Base-by-base conservation (phyloP, 2,113 vertebrate genomes). In the Megalops atlanticus region DNA sequence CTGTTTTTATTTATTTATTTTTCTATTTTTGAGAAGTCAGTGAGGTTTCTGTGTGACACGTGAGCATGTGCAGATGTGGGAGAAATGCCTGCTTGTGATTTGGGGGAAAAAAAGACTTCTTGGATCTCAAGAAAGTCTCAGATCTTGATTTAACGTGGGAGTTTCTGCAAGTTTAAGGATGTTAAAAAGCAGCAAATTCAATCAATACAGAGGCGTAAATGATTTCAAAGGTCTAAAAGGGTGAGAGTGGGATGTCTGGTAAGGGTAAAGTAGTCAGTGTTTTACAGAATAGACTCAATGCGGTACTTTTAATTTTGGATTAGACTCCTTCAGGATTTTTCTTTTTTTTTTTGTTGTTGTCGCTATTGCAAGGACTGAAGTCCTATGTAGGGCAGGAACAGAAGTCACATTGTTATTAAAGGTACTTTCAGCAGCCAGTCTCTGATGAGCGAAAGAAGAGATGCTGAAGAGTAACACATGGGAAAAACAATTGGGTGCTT, bases 401-500 rank as follows among this genome's bases (percentile, higher is more conserved):
- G 43, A 45, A 70, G 36, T 33, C 31, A 27, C 35, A 38, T 33
- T 33, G 33, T 33, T 80, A 10, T 52, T 74, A 43, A 80, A 36
- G 69, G 21, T 79, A 4, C 64, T 71, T 74, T 74, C 15, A 74
- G 21, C 14, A 1, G n/a, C 10, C 40, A 31, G 73, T 52, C 27
- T 47, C n/a, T 12, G 64, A 40, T 8, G 58, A 39, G 33, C 15
- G 7, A 16, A 27, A 54, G 64, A 33, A 11, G 1, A n/a, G 16
- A 41, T 69, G 21, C 77, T 36, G 35, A 78, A 78, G 76, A 68
- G 24, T 3, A 31, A 21, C 5, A 21, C 2, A 31, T 7, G 54
- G n/a, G 10, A 38, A 36, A 11, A n/a, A 41, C 15, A 68, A 71
- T 79, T 68, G 49, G 78, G 78, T 79, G 49, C 41, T 70, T 27